Base-by-base conservation (phyloP, 2,113 vertebrate species). In the Cochlearius cochlearius region DNA sequence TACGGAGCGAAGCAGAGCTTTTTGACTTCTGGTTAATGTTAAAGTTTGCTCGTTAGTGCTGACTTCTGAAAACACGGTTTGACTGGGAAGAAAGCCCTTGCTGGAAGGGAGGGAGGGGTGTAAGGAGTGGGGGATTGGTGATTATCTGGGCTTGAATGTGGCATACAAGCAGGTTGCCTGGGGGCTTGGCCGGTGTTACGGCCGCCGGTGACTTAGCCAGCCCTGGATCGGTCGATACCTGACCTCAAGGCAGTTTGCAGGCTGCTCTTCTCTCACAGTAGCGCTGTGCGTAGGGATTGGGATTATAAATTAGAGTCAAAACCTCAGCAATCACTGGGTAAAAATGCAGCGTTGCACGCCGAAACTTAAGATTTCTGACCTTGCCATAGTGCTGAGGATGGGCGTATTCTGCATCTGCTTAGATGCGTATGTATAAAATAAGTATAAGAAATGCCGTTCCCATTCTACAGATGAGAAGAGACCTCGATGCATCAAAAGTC, bases 341-440 rank as follows among this genome's bases (percentile, higher is more conserved):
- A 41, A 47, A 59, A 26, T 2, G n/a, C 20, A 10, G 25, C 0
- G 0, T 58, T 18, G 36, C 17, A 3, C 34, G 5, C 7, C 1
- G 2, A 26, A 74, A 56, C 17, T 32, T 32, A 0, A 29, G 1
- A 36, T 69, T 92, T 60, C 43, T 53, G 34, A 39, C 67, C 36
- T 27, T 0, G 11, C 36, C 1, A 1, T 36, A n/a, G 53, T 18
- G 53, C 53, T 55, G 53, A 55, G n/a, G 41, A 36, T 9, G 64
- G 41, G 20, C 4, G 1, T 18, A 3, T 25, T 34, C 27, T 59
- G 15, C 52, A 15, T 59, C 39, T 21, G 12, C 53, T 55, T 55
- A 30, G 30, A 55, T 27, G 15, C 27, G 7, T 18, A 30, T 29
- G 30, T 17, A 53, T 17, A 52, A 15, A 25, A 52, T 52, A 55